phyloP scores from a whole-genome alignment of 2,113 vertebrate species.

The Megaceryle torquata region DNA sequence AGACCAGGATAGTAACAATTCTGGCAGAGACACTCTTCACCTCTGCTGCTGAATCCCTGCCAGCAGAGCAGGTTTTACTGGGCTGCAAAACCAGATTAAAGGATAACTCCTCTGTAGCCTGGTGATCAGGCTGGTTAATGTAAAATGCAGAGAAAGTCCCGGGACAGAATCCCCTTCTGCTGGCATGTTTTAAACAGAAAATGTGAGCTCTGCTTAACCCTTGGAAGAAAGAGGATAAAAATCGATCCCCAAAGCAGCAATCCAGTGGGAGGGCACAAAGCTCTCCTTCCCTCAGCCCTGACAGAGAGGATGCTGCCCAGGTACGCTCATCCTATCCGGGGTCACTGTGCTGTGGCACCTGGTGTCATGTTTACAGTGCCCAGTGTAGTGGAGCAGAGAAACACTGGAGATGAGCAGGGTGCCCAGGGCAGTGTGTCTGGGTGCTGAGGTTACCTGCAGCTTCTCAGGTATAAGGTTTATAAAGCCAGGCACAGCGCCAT shows the following conservation, averaged over 20 bases:
- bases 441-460: neutral
- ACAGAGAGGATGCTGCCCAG: fast-evolving
- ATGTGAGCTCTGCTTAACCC: neutral
- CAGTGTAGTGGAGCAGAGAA: neutral
- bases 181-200: neutral
- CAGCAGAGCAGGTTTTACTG: slow-evolving; percentile 18
- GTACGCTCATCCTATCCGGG: fast-evolving
- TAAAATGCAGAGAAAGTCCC: slow-evolving; percentile 30
- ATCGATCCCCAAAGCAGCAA: neutral
- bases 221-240: neutral
- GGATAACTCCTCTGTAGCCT: neutral
- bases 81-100: slow-evolving; percentile 39
- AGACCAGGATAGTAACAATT: neutral
- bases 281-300: neutral
- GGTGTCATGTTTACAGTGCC: neutral
- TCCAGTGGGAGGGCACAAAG: neutral
- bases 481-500: neutral
- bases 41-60: neutral
- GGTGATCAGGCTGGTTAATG: neutral
- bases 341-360: neutral
- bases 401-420: neutral
- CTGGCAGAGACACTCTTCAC: neutral
- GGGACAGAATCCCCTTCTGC: neutral
- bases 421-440: fast-evolving
- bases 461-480: neutral